Percentiles rank a stretch among this genome's conserved stretches.
Evolutionary conservation across 2,888 invertebrate genomes (phyloP).

Genomic region (Stenolophus ochropezus): DNA sequence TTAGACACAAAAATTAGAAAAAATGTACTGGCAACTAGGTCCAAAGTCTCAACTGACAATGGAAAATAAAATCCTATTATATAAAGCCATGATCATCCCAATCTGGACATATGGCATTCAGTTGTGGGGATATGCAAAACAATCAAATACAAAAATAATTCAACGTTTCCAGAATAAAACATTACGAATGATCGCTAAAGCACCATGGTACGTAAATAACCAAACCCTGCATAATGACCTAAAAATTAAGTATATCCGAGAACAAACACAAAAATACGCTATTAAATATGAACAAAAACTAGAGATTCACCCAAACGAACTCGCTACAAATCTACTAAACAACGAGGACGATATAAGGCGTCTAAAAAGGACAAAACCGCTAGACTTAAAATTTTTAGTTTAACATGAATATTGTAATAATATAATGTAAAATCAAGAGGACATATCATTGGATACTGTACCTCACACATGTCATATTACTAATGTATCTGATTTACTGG

Average conservation of each 20-base stretch:
- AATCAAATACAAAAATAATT: too few relatives aligned
- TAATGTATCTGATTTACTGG: too few relatives aligned
- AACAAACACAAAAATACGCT: slow-evolving; percentile 15
- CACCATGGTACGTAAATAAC: neutral
- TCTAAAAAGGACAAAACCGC: slow-evolving; percentile 29
- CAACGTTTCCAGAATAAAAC: neutral
- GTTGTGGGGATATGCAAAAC: neutral
- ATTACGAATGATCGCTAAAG: neutral
- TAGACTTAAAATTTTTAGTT: slow-evolving; percentile 2
- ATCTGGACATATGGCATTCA: neutral
- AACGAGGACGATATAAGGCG: too few relatives aligned
- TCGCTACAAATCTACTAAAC: too few relatives aligned
- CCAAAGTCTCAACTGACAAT: neutral
- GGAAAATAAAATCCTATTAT: neutral
- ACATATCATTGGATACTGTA: too few relatives aligned
- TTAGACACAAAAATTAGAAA: neutral
- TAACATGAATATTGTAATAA: neutral
- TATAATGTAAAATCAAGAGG: too few relatives aligned
- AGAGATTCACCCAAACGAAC: too few relatives aligned
- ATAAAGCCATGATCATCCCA: neutral
- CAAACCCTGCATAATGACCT: slow-evolving; percentile 4
- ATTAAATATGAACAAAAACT: slow-evolving; percentile 31
- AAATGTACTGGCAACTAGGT: neutral
- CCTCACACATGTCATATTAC: too few relatives aligned
- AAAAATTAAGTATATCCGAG: neutral